Evolutionary conservation across 2,888 invertebrate genomes (phyloP).

Genomic region (Drosophila prolongata): DNA sequence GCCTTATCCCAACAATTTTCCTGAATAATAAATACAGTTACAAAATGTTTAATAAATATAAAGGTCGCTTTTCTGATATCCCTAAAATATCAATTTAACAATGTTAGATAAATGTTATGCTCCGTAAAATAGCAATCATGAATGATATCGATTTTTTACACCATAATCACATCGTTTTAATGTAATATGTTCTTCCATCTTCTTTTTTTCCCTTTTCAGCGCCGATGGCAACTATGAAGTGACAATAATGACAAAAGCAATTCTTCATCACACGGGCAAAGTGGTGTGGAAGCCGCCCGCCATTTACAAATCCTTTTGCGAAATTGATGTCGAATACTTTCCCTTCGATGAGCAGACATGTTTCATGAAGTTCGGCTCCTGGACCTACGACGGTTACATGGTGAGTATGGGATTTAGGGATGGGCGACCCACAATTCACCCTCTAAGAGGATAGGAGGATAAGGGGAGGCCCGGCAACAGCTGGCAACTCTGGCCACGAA

Average conservation of each 20-base stretch:
- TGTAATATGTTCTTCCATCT: not conserved
- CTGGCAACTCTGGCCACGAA: constrained; percentile 35
- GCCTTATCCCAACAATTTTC: too few species aligned
- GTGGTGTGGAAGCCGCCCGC: constrained; percentile 99
- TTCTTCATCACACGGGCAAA: constrained; percentile 95
- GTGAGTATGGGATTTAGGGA: constrained; percentile 85
- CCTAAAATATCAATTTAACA: too few species aligned
- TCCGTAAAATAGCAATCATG: not conserved
- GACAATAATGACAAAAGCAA: constrained; percentile 99
- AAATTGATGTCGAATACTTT: constrained; percentile 97
- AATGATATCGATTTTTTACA: not conserved
- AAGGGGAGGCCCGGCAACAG: constrained; percentile 18
- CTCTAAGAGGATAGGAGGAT: not conserved
- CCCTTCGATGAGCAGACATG: constrained; percentile 98
- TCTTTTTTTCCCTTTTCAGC: constrained; percentile 85
- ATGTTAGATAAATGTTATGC: not conserved
- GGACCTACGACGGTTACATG: constrained; percentile 98
- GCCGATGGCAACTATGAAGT: constrained; percentile 99
- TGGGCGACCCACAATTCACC: not conserved
- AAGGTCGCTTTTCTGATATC: too few species aligned
- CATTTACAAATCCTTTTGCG: constrained; percentile 98
- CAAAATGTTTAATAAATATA: too few species aligned
- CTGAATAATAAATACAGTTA: too few species aligned
- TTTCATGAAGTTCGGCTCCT: constrained; percentile 96
- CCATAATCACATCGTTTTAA: too few species aligned